Percentiles rank a stretch among this genome's conserved stretches.
These are phyloP conservation scores for Dromiciops gliroides DNA, from an alignment of 2,113 vertebrate species.

Conservation along the genomic window DNA sequence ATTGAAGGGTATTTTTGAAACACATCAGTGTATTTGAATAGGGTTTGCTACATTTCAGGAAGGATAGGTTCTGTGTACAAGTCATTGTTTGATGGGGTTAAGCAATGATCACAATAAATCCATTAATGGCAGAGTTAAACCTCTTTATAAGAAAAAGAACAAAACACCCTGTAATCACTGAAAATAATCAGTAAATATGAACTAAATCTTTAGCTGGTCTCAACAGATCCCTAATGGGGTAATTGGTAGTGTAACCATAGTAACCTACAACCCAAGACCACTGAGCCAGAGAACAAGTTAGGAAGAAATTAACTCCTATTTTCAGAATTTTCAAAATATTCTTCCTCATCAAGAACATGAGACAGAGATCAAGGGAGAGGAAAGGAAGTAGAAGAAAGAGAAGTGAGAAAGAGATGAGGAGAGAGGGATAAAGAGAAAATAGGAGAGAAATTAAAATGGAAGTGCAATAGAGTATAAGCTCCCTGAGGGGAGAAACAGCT, in stretches of 20 bases:
- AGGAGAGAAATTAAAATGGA: background rate
- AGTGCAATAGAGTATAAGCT: background rate
- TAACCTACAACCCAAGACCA: conserved; percentile 26
- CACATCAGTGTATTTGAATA: background rate
- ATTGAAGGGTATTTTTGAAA: conserved; percentile 49
- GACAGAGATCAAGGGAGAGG: background rate
- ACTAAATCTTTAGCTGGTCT: conserved; percentile 55
- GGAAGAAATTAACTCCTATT: conserved; percentile 21
- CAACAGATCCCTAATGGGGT: conserved; percentile 30
- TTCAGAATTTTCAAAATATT: conserved; percentile 48
- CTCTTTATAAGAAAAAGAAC: conserved; percentile 58
- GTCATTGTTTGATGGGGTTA: conserved; percentile 47
- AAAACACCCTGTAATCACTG: conserved; percentile 49
- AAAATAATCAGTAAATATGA: conserved; percentile 62
- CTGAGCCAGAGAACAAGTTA: background rate
- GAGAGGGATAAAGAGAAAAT: background rate
- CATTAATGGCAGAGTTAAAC: conserved; percentile 29
- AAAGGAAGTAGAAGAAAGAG: background rate
- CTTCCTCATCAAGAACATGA: background rate
- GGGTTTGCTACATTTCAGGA: conserved; percentile 35
- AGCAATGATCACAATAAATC: conserved; percentile 52
- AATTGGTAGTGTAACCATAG: background rate
- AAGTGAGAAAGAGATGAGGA: background rate
- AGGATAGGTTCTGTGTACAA: conserved; percentile 2
- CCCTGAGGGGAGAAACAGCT: background rate